Conservation (phyloP, 2,888 invertebrate genomes). For the Catocala fraxini region DNA sequence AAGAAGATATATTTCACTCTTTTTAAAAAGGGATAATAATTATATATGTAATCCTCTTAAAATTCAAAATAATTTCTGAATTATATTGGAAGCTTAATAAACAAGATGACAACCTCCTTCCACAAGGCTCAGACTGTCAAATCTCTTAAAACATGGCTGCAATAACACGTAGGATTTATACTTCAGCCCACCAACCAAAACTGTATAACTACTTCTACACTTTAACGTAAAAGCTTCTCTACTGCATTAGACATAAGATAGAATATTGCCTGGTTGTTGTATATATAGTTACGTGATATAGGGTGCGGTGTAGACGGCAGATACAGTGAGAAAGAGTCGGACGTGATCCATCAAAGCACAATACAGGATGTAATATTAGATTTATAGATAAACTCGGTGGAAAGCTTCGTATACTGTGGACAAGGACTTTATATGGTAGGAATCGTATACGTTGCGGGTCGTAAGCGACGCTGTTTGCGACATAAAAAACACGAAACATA, state of each 20-base stretch:
- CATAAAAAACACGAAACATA: too few relatives aligned
- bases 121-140: conserved; percentile 10
- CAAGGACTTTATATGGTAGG: too few relatives aligned
- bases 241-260: background rate
- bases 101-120: conserved; percentile 1
- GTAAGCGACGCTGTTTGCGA: too few relatives aligned
- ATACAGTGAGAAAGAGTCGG: conserved; percentile 29
- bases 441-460: too few relatives aligned
- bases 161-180: conserved; percentile 34
- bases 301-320: conserved; percentile 5
- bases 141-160: conserved; percentile 34
- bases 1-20: too few relatives aligned
- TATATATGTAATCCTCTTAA: background rate
- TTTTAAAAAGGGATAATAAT: too few relatives aligned
- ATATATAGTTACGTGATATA: conserved; percentile 7
- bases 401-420: background rate
- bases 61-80: background rate
- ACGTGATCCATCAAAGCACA: conserved; percentile 48
- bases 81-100: conserved; percentile 6
- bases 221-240: conserved; percentile 4
- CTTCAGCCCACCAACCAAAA: conserved; percentile 10
- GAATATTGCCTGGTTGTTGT: background rate
- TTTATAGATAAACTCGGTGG: conserved; percentile 30
- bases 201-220: conserved; percentile 2
- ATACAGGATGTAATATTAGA: conserved; percentile 37